Evolutionary conservation across 2,797 vertebrate species (phyloP).

Genomic region (Lacerta bilineata): DNA sequence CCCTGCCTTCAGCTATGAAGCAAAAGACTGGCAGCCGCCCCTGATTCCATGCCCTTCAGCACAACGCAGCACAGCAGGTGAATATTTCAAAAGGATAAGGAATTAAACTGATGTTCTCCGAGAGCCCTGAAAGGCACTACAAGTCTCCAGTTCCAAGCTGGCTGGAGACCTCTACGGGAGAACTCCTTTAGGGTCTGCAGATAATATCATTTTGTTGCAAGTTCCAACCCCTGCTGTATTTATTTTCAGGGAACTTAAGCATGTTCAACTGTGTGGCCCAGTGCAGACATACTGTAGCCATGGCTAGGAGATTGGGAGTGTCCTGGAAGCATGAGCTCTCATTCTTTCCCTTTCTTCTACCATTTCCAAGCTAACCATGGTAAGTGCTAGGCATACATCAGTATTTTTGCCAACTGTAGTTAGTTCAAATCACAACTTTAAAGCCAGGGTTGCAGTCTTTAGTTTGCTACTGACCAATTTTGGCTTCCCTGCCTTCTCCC

Average conservation of each 20-base stretch:
- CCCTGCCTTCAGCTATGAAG: neutral
- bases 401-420: neutral
- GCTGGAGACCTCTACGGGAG: neutral
- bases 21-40: neutral
- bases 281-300: neutral
- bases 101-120: neutral
- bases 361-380: neutral
- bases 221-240: neutral
- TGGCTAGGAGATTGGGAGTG: neutral
- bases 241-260: neutral
- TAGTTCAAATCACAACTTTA: neutral
- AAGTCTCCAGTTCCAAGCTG: neutral
- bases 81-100: neutral
- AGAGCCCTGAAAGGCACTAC: neutral
- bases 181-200: neutral
- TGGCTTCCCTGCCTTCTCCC: too few species aligned
- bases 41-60: neutral
- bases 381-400: neutral
- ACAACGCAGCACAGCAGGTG: neutral
- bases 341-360: neutral
- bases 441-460: neutral
- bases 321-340: too few species aligned
- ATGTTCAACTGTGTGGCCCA: neutral
- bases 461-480: neutral
- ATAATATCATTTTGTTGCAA: neutral